phyloP scores from a whole-genome alignment of 2,797 vertebrate species.

The Oreonectes daqikongensis region DNA sequence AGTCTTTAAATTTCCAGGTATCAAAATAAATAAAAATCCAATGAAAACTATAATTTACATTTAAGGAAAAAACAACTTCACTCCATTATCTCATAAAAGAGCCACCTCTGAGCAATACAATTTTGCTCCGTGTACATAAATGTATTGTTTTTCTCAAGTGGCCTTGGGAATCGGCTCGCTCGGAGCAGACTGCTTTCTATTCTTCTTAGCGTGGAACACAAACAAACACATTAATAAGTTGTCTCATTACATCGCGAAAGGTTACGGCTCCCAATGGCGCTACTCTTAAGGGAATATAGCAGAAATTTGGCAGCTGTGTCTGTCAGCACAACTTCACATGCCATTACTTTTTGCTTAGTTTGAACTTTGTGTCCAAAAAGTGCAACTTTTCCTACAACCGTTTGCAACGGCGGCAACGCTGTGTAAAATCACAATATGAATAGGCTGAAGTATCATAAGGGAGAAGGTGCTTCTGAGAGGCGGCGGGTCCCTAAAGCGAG shows the following conservation, averaged over 20 bases:
- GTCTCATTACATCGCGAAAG: constrained; percentile 62
- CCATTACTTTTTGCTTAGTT: constrained; percentile 83
- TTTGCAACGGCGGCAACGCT: constrained; percentile 39
- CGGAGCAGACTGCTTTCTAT: constrained; percentile 40
- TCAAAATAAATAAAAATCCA: background rate
- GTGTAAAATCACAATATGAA: constrained; percentile 40
- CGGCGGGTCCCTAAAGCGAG: constrained; percentile 31
- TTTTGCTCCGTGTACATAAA: constrained; percentile 19
- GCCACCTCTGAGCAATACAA: background rate
- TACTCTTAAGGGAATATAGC: constrained; percentile 66
- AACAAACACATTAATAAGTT: constrained; percentile 74
- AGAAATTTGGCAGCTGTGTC: constrained; percentile 75
- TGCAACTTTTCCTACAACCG: constrained; percentile 65
- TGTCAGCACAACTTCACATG: constrained; percentile 84
- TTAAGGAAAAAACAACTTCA: background rate
- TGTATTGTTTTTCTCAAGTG: constrained; percentile 42
- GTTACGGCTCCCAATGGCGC: constrained; percentile 68
- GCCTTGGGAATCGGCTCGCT: constrained; percentile 39
- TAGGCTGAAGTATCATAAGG: constrained; percentile 26
- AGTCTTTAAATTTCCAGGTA: too few species aligned
- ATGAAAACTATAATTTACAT: background rate
- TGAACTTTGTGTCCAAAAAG: constrained; percentile 76
- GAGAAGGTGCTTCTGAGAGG: constrained; percentile 25
- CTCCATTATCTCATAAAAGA: background rate
- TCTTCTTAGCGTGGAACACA: constrained; percentile 46